phyloP scores from a whole-genome alignment of 2,113 vertebrate species.

The Gila orcuttii region DNA sequence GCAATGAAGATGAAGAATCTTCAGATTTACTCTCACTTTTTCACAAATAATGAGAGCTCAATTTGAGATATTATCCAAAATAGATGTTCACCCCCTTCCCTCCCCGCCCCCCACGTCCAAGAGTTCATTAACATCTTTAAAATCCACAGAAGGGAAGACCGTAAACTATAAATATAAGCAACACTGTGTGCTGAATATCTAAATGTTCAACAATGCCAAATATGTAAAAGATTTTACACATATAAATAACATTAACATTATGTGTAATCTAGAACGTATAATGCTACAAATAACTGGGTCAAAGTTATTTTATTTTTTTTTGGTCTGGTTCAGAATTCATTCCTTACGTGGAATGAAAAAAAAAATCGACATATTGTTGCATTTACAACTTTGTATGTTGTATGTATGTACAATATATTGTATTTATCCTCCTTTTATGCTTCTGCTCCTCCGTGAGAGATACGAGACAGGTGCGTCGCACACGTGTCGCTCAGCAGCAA shows the following conservation, averaged over 20 bases:
- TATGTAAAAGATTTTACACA: background rate
- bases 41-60: background rate
- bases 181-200: background rate
- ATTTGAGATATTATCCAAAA: background rate
- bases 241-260: background rate
- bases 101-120: too few relatives aligned
- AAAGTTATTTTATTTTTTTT: background rate
- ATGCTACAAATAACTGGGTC: conserved; percentile 6
- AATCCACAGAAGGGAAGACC: background rate
- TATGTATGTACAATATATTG: too few relatives aligned
- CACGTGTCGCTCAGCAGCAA: too few relatives aligned
- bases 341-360: background rate
- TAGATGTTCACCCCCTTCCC: background rate
- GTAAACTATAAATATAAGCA: background rate
- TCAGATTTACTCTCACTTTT: background rate
- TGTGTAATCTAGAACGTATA: background rate
- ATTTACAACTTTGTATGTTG: background rate
- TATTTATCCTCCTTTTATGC: too few relatives aligned
- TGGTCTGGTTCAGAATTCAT: background rate
- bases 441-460: too few relatives aligned
- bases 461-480: too few relatives aligned
- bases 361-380: background rate
- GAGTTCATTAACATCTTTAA: background rate
- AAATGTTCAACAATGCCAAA: background rate
- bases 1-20: background rate